Percentiles rank a stretch among this genome's conserved stretches.
These are phyloP conservation scores for Malacosoma neustria DNA, from an alignment of 2,888 invertebrate species.

Conservation along the genomic window DNA sequence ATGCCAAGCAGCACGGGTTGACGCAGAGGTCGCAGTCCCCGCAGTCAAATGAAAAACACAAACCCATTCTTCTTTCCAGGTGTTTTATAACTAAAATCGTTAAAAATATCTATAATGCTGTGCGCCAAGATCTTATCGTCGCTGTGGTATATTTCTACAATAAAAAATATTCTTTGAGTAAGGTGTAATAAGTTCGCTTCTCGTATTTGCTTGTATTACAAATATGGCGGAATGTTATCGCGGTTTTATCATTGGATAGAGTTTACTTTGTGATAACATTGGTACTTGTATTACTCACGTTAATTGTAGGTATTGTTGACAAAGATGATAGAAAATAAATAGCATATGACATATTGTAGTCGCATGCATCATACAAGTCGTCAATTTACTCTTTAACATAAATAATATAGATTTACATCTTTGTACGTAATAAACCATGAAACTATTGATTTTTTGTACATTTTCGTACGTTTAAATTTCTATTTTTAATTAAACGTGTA, in stretches of 20 bases:
- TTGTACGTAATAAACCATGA: no score
- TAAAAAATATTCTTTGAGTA: constrained; percentile 10
- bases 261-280: constrained; percentile 37
- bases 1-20: constrained; percentile 59
- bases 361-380: no score
- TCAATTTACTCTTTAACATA: no score
- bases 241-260: constrained; percentile 24
- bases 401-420: no score
- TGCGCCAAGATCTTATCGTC: background rate
- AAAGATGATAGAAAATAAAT: constrained; percentile 2
- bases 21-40: constrained; percentile 56
- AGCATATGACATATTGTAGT: background rate
- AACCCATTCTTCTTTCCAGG: constrained; percentile 43
- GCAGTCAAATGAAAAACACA: constrained; percentile 58
- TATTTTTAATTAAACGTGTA: no score
- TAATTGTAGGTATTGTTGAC: constrained; percentile 4
- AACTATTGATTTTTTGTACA: no score
- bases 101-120: constrained; percentile 11
- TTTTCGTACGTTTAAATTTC: no score
- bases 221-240: constrained; percentile 29
- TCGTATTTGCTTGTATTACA: constrained; percentile 11
- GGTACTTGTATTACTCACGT: constrained; percentile 9
- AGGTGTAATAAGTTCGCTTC: constrained; percentile 15
- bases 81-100: constrained; percentile 40
- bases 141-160: background rate